Evolutionary conservation across 2,797 vertebrate species (phyloP), one percentile per base, ranked within the genome.

Genomic region (Propithecus perrieri): DNA sequence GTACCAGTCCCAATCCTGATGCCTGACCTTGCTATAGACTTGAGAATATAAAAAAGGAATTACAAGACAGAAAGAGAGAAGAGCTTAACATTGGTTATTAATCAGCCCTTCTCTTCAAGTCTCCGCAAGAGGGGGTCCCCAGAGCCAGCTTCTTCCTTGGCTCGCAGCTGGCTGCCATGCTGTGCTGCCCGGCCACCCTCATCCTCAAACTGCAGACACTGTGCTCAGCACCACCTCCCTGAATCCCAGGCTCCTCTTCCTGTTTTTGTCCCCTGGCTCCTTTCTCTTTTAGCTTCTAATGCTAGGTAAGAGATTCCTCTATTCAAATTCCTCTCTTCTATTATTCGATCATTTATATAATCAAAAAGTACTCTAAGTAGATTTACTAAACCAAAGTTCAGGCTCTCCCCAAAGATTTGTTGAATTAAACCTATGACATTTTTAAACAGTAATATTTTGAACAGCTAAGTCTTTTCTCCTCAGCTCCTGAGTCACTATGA

Each of bases 371-470:
- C 12, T 61, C 76, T n/a, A 71, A 91, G 79, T 89, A 43, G 24
- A 59, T 72, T 92, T 95, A n/a, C 59, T 83, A 91, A 93, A 83
- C 35, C 41, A 78, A 89, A 63, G 30, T 63, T 14, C 2, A 41
- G 26, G 63, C 26, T 93, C 30, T 86, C 33, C 15, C 1, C 17
- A 74, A 96, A 87, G 65, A 76, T 35, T 85, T 5, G 8, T 63
- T 46, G 11, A 87, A 33, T 33, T 13, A 65, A 72, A 46, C 0
- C 12, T 48, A 53, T 74, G 57, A 80, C 50, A 71, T 41, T 74
- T 65, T 92, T 83, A 83, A 74, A 65, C 22, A 74, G 13, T n/a
- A 75, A n/a, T 75, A 83, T 67, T 95, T 74, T 89, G 33, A 96
- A 84, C 24, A 89, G 15, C 1, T 71, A 48, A 76, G 26, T 67